A percentile compares a stretch with the other conserved stretches of the same genome.
Conservation (phyloP, 2,797 vertebrate species). For the Phrynocephalus guinanensis region DNA sequence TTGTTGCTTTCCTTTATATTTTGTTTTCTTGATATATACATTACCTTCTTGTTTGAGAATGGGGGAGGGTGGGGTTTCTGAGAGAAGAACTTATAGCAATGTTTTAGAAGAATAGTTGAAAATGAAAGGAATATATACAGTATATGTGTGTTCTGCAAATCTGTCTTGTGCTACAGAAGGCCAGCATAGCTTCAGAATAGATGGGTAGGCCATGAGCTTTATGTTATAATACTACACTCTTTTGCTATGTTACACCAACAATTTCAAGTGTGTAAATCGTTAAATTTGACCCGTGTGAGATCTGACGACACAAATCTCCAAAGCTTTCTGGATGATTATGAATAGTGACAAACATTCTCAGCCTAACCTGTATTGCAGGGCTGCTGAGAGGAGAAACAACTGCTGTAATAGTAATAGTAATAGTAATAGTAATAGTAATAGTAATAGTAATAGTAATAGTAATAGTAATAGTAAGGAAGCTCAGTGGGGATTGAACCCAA, state of each 20-base stretch:
- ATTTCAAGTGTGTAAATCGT: not conserved
- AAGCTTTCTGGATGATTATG: not conserved
- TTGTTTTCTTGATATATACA: not conserved
- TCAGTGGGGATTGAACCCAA: not conserved
- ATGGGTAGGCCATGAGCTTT: not conserved
- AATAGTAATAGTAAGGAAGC: too few species aligned
- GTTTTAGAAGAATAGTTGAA: constrained; percentile 40
- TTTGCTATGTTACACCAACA: not conserved
- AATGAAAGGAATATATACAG: constrained; percentile 29
- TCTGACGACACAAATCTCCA: not conserved
- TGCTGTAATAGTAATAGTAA: too few species aligned
- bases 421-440: too few species aligned
- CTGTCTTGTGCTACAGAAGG: accelerated
- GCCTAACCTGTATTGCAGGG: not conserved
- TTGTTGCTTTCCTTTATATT: accelerated
- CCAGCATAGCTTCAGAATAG: not conserved
- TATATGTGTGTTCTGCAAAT: not conserved
- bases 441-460: too few species aligned
- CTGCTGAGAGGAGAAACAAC: not conserved
- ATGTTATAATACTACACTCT: not conserved
- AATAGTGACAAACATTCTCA: too few species aligned
- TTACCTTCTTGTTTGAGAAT: not conserved
- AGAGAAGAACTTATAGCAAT: not conserved
- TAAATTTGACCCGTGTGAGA: not conserved
- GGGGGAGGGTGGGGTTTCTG: not conserved